Conservation (phyloP, 1,140 invertebrate genomes). For the Cheumatopsyche charites region DNA sequence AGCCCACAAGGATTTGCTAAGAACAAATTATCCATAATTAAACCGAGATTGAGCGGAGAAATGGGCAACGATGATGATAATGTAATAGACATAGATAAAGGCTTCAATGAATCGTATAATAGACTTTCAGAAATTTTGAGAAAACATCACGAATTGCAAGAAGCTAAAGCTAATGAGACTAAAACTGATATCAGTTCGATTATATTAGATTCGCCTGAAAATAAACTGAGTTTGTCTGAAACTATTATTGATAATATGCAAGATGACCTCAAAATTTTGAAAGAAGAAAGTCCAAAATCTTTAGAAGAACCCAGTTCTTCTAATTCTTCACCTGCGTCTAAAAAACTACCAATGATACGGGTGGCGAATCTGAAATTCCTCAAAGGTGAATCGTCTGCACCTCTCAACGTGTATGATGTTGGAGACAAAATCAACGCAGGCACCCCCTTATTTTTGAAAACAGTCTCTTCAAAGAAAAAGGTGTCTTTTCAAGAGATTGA, state of each 20-base stretch:
- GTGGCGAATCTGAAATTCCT: constrained; percentile 36
- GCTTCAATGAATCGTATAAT: constrained; percentile 15
- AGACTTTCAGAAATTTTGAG: constrained; percentile 29
- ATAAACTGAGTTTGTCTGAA: neutral
- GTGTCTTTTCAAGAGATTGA: constrained; percentile 37
- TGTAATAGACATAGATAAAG: neutral
- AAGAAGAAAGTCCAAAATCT: neutral
- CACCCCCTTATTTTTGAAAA: constrained; percentile 5
- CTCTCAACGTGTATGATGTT: constrained; percentile 1
- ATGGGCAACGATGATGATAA: neutral
- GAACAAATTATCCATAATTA: neutral
- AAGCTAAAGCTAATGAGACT: constrained; percentile 15
- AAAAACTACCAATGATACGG: constrained; percentile 33
- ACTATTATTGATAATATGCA: neutral
- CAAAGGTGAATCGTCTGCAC: constrained; percentile 11
- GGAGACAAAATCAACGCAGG: constrained; percentile 15
- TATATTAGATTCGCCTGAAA: neutral
- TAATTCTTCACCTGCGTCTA: neutral
- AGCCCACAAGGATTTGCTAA: neutral
- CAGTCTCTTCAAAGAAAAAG: constrained; percentile 27
- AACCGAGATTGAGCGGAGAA: neutral
- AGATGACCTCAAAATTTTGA: neutral
- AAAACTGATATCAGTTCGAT: neutral
- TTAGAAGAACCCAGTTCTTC: constrained; percentile 20
- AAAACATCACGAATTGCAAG: constrained; percentile 17